Conservation (phyloP, 1,140 invertebrate species). For the Drosophila busckii region DNA sequence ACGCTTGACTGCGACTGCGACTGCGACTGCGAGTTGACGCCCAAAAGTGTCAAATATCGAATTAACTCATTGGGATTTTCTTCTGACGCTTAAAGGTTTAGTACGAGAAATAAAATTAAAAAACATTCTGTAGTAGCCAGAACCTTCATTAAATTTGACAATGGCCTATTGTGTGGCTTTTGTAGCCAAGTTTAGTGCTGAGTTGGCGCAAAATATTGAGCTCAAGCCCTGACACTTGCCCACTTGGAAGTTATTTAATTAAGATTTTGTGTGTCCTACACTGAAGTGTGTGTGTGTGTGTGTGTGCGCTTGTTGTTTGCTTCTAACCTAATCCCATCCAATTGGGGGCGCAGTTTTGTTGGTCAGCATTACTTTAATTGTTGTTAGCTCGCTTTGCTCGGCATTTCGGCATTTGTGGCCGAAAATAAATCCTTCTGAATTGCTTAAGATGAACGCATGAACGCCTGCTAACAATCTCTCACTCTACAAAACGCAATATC, state of each 20-base stretch:
- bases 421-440: conserved; percentile 76
- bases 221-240: conserved; percentile 51
- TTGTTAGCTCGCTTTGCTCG: conserved; percentile 63
- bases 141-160: conserved; percentile 78
- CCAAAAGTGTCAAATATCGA: conserved; percentile 75
- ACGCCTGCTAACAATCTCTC: conserved; percentile 42
- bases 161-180: conserved; percentile 35
- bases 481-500: conserved; percentile 26
- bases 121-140: conserved; percentile 69
- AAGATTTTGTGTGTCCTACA: conserved; percentile 73
- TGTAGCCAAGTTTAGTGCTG: conserved; percentile 62
- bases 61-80: conserved; percentile 65
- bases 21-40: conserved; percentile 21
- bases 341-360: conserved; percentile 38
- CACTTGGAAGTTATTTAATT: conserved; percentile 75
- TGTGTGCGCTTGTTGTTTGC: background rate
- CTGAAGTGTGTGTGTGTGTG: too few relatives aligned
- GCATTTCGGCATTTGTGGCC: conserved; percentile 69
- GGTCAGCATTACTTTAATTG: conserved; percentile 77
- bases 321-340: conserved; percentile 45
- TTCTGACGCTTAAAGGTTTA: conserved; percentile 16
- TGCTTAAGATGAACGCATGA: conserved; percentile 66
- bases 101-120: too few relatives aligned
- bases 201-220: conserved; percentile 39
- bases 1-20: background rate